Evolutionary conservation across 2,888 invertebrate genomes (phyloP).

Genomic region (Pammene aurita): DNA sequence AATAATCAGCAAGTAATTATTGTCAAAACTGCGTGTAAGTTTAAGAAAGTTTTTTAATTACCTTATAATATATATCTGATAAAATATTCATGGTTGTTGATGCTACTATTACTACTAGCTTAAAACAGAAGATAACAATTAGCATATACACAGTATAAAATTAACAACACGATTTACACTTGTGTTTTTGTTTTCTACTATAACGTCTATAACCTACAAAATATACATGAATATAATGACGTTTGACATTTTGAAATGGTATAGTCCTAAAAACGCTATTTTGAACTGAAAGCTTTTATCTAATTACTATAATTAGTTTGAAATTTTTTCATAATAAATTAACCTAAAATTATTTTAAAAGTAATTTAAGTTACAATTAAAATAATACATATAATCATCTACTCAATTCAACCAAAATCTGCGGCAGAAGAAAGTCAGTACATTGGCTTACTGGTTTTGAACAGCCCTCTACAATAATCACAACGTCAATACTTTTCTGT

Average conservation of each 20-base stretch:
- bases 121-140: not conserved
- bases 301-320: no score
- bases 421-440: not conserved
- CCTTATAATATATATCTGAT: conserved; percentile 33
- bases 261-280: not conserved
- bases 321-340: no score
- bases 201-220: conserved; percentile 5
- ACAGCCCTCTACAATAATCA: not conserved
- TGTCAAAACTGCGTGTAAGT: conserved; percentile 13
- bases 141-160: not conserved
- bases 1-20: conserved; percentile 9
- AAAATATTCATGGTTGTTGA: conserved; percentile 29
- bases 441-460: not conserved
- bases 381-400: not conserved
- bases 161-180: not conserved
- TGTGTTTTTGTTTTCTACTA: not conserved
- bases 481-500: conserved; percentile 41
- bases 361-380: not conserved
- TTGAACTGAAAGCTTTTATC: not conserved
- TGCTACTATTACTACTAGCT: not conserved
- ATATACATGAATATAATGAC: not conserved
- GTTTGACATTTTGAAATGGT: not conserved
- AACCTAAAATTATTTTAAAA: not conserved
- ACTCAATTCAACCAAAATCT: not conserved
- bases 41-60: conserved; percentile 17